A percentile compares a stretch with the other conserved stretches of the same genome.
These are phyloP conservation scores for Astyanax mexicanus DNA, from an alignment of 2,797 vertebrate species.

Conservation along the genomic window DNA sequence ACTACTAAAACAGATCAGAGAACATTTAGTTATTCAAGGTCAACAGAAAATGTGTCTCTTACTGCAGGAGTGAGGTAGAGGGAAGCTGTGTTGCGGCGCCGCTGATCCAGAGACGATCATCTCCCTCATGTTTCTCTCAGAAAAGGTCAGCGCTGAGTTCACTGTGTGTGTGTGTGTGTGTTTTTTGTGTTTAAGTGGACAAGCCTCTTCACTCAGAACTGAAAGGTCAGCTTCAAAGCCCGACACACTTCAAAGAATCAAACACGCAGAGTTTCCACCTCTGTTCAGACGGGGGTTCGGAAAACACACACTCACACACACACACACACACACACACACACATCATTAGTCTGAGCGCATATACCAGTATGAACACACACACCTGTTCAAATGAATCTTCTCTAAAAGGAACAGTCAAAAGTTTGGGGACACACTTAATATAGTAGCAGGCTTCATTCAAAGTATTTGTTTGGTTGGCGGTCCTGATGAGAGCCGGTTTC, in stretches of 20 bases:
- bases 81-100: neutral
- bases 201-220: constrained; percentile 25
- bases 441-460: too few species aligned
- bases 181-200: constrained; percentile 21
- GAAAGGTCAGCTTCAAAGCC: constrained; percentile 67
- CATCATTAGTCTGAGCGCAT: neutral
- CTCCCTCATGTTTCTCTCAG: constrained; percentile 9
- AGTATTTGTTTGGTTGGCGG: too few species aligned
- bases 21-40: neutral
- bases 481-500: too few species aligned
- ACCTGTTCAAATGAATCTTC: neutral
- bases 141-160: constrained; percentile 39
- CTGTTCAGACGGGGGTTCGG: constrained; percentile 10
- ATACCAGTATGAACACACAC: constrained; percentile 12
- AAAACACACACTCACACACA: constrained; percentile 29
- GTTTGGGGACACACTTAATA: too few species aligned
- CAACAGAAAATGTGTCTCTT: too few species aligned
- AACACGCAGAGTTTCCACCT: constrained; percentile 31
- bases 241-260: constrained; percentile 58
- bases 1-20: neutral
- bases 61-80: neutral
- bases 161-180: neutral
- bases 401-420: neutral
- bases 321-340: neutral
- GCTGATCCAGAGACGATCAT: neutral